Percentiles rank a stretch among this genome's conserved stretches.
phyloP scores from a whole-genome alignment of 2,888 invertebrate species.

The Drosophila nigricruria region DNA sequence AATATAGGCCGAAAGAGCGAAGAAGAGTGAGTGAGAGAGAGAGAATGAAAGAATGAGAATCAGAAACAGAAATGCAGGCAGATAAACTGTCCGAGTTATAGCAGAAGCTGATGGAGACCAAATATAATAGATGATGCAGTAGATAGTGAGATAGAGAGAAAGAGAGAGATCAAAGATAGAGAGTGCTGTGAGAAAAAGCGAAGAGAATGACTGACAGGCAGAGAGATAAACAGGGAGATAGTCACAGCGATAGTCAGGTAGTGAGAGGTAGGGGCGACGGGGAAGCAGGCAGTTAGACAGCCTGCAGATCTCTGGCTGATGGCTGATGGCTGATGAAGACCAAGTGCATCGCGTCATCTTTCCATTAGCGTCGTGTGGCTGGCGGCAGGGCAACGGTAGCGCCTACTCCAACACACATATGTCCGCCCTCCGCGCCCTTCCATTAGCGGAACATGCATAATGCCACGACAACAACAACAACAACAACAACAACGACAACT shows the following conservation, averaged over 20 bases:
- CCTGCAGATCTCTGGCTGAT: neutral
- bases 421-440: constrained; percentile 66
- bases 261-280: neutral
- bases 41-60: neutral
- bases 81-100: neutral
- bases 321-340: constrained; percentile 26
- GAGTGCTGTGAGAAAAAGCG: neutral
- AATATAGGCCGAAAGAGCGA: no score
- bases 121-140: neutral
- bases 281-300: constrained; percentile 6
- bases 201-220: neutral
- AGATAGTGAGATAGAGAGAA: neutral
- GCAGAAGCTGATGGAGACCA: neutral
- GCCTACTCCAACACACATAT: constrained; percentile 20
- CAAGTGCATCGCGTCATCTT: constrained; percentile 60
- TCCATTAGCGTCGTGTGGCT: constrained; percentile 77
- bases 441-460: constrained; percentile 64
- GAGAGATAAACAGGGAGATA: neutral
- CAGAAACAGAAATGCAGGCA: neutral
- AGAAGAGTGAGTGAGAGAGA: no score
- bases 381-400: constrained; percentile 42
- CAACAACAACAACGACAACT: constrained; percentile 16
- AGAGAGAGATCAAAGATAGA: neutral
- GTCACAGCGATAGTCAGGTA: neutral
- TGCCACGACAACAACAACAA: constrained; percentile 3